Evolutionary conservation across 2,888 invertebrate genomes (phyloP), one percentile per base, ranked within the genome.

Genomic region (Cenopis cana): DNA sequence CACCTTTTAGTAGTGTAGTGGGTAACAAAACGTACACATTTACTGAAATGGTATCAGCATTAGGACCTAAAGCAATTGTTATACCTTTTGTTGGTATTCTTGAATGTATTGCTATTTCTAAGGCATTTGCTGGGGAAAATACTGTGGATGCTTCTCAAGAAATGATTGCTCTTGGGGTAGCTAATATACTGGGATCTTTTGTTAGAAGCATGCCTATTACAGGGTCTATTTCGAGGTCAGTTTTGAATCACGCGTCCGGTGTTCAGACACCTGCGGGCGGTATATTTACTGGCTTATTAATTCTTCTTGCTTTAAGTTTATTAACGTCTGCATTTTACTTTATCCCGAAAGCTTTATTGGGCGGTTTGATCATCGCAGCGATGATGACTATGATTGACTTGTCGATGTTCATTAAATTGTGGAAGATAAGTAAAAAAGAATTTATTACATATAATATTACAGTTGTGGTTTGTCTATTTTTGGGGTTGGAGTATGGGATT

Each of bases 231-330:
- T 95, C 96, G 0, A 92, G 96, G 76, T 95, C 97, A 24, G 97
- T 97, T 11, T 96, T 98, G 9, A 98, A 98, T 86, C 95, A 97
- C 81, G 95, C 96, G 24, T 96, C 97, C 73, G 97, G 97, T 2
- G 97, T 97, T 0, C 94, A 94, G 77, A 97, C 97, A 0, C 95
- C 96, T 0, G 89, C 96, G 66, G 96, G 96, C 24, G 97, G 97
- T 1, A 83, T 96, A n/a, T 90, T 96, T 49, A 96, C 96, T 2
- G 96, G 95, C 67, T 82, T 89, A 41, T 86, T 97, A 72, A 95
- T 97, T 0, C 87, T 98, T 36, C 82, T 97, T 75, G 95, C 97
- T 0, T 91, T 97, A 60, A 95, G 94, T 33, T 94, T 97, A 74
- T 89, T 98, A 29, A 97, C 97, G 0, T 94, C 95, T 1, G 94